These are phyloP conservation scores for Cryptoblepharus egeriae DNA, from an alignment of 2,797 vertebrate genomes.

Conservation along the genomic window DNA sequence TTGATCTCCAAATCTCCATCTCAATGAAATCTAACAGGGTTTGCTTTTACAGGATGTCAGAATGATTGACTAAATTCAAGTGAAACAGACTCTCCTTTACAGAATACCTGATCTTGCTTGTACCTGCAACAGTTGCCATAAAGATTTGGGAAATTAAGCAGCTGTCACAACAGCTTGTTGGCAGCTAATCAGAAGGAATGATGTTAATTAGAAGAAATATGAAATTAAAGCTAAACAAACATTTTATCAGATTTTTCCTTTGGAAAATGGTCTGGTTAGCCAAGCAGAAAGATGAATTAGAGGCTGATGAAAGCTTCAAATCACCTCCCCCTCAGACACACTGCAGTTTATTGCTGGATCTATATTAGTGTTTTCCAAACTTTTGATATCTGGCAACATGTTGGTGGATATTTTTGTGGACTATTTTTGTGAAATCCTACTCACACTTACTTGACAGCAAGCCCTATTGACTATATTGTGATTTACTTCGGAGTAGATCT, in stretches of 20 bases:
- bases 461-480: too few relatives aligned
- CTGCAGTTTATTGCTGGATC: slow-evolving; percentile 47
- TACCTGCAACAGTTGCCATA: slow-evolving; percentile 56
- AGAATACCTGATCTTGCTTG: slow-evolving; percentile 62
- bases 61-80: slow-evolving; percentile 15
- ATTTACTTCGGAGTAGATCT: too few relatives aligned
- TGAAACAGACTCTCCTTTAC: slow-evolving; percentile 36
- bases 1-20: background rate
- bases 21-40: rapidly evolving
- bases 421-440: too few relatives aligned
- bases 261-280: slow-evolving; percentile 40
- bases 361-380: background rate
- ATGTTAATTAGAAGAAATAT: slow-evolving; percentile 69
- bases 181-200: slow-evolving; percentile 68
- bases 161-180: slow-evolving; percentile 57
- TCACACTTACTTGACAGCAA: too few relatives aligned
- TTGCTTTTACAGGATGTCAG: background rate
- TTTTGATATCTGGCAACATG: background rate
- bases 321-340: slow-evolving; percentile 45
- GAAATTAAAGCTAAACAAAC: slow-evolving; percentile 67
- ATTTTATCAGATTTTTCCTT: slow-evolving; percentile 40
- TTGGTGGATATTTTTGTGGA: too few relatives aligned
- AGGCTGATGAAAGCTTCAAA: slow-evolving; percentile 59
- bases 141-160: slow-evolving; percentile 57
- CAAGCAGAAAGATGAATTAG: background rate